These are phyloP conservation scores for Nettapus auritus DNA, from an alignment of 2,113 vertebrate genomes.

Conservation along the genomic window DNA sequence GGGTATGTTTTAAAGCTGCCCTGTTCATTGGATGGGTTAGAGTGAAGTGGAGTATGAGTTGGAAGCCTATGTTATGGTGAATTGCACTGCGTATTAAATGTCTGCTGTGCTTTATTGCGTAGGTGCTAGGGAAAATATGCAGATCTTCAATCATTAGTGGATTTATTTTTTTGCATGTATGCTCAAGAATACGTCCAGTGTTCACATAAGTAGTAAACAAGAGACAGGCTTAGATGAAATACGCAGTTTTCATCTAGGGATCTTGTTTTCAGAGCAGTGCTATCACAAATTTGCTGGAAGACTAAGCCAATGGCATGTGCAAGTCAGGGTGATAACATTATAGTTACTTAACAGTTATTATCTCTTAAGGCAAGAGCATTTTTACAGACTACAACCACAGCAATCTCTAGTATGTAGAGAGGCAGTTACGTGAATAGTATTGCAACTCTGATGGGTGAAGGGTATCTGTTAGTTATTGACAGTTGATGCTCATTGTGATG, in stretches of 20 bases:
- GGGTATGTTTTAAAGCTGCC: background rate
- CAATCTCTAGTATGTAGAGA: background rate
- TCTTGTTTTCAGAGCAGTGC: fast-evolving
- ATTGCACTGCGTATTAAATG: too few species aligned
- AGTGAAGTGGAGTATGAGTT: background rate
- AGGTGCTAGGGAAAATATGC: background rate
- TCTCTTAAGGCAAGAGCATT: background rate
- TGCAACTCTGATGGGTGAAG: background rate
- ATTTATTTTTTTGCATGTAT: background rate
- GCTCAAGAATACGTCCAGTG: background rate
- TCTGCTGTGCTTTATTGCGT: background rate
- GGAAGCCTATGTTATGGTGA: background rate
- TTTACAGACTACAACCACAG: background rate
- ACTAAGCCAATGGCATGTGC: fast-evolving
- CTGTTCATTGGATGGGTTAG: background rate
- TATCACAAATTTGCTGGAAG: fast-evolving
- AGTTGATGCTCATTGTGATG: background rate
- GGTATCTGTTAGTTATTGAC: background rate
- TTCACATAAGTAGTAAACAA: background rate
- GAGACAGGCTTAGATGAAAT: background rate
- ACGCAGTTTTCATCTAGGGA: background rate
- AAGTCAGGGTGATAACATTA: background rate
- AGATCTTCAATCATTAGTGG: background rate
- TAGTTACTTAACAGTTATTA: background rate
- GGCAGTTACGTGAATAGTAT: background rate